Conservation (phyloP, 2,797 vertebrate species). For the Bovichtus variegatus region DNA sequence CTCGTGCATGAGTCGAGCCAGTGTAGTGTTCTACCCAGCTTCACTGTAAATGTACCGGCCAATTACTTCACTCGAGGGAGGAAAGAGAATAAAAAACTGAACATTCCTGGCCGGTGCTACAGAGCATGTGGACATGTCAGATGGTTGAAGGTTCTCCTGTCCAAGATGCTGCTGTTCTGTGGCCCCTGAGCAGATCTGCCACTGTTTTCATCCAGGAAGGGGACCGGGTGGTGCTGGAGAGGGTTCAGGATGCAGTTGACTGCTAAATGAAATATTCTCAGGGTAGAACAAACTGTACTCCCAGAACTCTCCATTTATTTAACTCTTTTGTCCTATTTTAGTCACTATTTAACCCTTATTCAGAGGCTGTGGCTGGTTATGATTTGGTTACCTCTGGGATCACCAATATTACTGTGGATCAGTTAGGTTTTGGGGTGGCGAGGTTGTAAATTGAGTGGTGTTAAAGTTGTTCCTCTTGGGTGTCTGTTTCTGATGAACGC, state of each 20-base stretch:
- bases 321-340: no score
- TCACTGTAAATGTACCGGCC: constrained; percentile 4
- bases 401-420: no score
- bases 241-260: constrained; percentile 67
- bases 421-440: background rate
- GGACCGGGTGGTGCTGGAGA: constrained; percentile 58
- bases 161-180: constrained; percentile 77
- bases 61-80: constrained; percentile 36
- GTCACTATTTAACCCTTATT: constrained; percentile 7
- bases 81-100: constrained; percentile 1
- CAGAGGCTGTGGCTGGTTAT: background rate
- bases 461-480: background rate
- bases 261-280: constrained; percentile 44
- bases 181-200: constrained; percentile 66
- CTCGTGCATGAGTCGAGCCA: background rate
- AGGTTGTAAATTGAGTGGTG: background rate
- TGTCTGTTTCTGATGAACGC: background rate
- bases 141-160: constrained; percentile 74
- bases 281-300: constrained; percentile 44
- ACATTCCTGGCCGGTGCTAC: constrained; percentile 52
- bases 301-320: constrained; percentile 11
- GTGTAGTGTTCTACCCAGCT: background rate
- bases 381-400: constrained; percentile 1
- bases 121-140: constrained; percentile 76
- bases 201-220: constrained; percentile 76